Conservation (phyloP, 2,113 vertebrate genomes). For the Heptranchias perlo region DNA sequence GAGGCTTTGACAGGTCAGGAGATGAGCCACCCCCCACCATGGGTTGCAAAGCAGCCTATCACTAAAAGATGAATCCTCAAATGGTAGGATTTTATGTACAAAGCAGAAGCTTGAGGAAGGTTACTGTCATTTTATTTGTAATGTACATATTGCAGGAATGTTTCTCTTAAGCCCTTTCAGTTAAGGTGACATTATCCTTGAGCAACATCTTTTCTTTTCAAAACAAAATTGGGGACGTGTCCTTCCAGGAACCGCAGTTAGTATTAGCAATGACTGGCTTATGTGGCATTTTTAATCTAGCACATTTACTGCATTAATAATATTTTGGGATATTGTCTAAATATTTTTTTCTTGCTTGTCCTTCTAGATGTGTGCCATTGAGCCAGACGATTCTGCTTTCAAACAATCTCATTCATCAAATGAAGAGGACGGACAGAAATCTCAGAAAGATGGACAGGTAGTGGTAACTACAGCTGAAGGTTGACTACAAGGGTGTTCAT, state of each 20-base stretch:
- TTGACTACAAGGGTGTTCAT: not conserved
- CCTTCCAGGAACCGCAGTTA: not conserved
- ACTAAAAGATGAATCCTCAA: not conserved
- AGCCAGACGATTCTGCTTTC: constrained; percentile 30
- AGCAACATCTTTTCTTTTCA: not conserved
- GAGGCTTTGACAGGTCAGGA: not conserved
- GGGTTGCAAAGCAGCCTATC: not conserved
- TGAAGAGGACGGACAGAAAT: not conserved
- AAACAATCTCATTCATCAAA: constrained; percentile 16
- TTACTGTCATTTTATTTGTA: not conserved
- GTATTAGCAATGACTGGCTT: not conserved
- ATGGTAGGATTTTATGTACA: not conserved
- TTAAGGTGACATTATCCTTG: not conserved
- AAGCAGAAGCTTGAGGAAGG: not conserved
- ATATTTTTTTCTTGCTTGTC: not conserved
- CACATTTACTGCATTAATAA: not conserved
- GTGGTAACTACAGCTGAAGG: constrained; percentile 34
- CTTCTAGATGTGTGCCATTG: constrained; percentile 18
- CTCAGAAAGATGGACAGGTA: constrained; percentile 35
- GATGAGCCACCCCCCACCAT: too few relatives aligned
- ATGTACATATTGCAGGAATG: not conserved
- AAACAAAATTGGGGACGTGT: not conserved
- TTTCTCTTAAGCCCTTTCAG: not conserved
- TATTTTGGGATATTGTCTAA: not conserved
- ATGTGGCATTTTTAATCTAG: not conserved